Conservation (phyloP, 2,888 invertebrate species). For the Erebia ligea region DNA sequence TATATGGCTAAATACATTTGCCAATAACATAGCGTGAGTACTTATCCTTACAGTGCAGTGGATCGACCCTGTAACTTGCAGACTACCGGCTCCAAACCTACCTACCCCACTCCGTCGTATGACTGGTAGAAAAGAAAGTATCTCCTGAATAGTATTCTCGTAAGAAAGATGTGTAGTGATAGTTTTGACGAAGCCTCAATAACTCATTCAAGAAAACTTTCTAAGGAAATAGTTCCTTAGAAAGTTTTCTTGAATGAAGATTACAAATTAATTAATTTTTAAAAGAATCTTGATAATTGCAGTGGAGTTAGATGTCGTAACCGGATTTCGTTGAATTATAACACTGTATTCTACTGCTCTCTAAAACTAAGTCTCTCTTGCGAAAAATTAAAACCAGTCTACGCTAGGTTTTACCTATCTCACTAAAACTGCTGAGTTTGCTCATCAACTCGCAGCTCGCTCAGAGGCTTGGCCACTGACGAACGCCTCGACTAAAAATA, state of each 20-base stretch:
- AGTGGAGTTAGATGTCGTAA: background rate
- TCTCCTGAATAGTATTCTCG: too few species aligned
- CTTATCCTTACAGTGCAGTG: too few species aligned
- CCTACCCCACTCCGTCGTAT: too few species aligned
- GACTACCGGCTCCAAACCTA: too few species aligned
- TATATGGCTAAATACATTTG: too few species aligned
- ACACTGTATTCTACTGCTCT: background rate
- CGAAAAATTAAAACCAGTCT: constrained; percentile 17
- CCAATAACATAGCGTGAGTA: too few species aligned
- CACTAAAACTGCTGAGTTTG: constrained; percentile 20
- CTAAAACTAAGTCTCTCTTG: constrained; percentile 11
- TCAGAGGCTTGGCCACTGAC: constrained; percentile 16
- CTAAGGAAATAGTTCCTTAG: background rate
- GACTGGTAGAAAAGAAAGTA: too few species aligned
- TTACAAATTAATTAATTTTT: background rate
- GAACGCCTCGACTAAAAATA: constrained; percentile 16
- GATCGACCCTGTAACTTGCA: too few species aligned
- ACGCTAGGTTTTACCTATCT: constrained; percentile 10
- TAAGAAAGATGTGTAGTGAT: background rate
- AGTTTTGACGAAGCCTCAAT: background rate
- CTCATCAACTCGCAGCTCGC: constrained; percentile 12
- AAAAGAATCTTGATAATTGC: background rate
- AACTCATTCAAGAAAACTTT: background rate
- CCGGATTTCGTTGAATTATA: constrained; percentile 15
- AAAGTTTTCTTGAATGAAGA: background rate